Evolutionary conservation across 2,113 vertebrate genomes (phyloP), one percentile per base, ranked within the genome.

Genomic region (Rana temporaria): DNA sequence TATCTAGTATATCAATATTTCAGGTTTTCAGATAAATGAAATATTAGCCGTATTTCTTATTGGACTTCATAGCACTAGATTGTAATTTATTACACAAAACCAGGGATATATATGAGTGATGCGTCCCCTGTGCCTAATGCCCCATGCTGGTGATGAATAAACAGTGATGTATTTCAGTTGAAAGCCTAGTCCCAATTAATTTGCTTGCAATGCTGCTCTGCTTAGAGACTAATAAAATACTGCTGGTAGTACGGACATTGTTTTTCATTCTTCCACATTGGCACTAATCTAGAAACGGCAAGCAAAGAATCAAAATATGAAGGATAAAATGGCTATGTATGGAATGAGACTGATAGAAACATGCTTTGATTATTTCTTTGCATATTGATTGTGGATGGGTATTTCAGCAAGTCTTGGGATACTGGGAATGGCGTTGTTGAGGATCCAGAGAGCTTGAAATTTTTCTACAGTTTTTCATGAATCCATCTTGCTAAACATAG

Each of bases 11-110:
- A 81, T 88, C 12, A 77, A 0, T 72, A 62, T 85, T 72, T 81
- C 68, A 59, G 80, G 84, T 87, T 88, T 76, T 83, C 86, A 91
- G 85, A 87, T 84, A 82, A 87, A 87, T 26, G 77, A 89, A 85
- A 5, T 26, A 86, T 77, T 79, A 75, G 85, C 78, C 60, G 78
- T 85, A 78, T 77, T 71, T 78, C 89, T 90, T 86, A 48, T 85
- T 79, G 88, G 87, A 68, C 79, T 78, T 81, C 42, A 48, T 60
- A 81, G 69, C 48, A 81, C 0, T 42, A 67, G 55, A 64, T 84
- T 82, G 77, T 0, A 0, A 57, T 88, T 88, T 87, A 78, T 90
- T 88, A 88, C 24, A 63, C 84, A 78, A 62, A 84, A 42, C 67
- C 2, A 48, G n/a, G 4, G 82, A 81, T 86, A 2, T 86, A 2